Conservation (phyloP, 2,888 invertebrate genomes). For the Xanthostigma xanthostigma region DNA sequence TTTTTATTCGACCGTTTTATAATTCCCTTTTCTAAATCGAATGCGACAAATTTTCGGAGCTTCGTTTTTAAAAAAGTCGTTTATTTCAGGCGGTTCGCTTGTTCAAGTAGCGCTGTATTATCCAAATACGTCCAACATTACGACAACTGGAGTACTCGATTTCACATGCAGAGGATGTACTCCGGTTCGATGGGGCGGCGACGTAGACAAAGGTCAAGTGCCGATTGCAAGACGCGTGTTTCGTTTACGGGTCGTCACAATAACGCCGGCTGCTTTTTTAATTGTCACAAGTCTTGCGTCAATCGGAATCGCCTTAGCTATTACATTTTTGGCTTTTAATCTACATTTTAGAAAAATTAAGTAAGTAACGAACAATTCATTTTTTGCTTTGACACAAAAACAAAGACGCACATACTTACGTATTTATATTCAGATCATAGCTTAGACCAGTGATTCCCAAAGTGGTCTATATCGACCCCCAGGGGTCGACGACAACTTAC, state of each 20-base stretch:
- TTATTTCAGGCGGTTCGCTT: constrained; percentile 46
- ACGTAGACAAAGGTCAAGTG: constrained; percentile 37
- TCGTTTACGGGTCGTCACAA: constrained; percentile 58
- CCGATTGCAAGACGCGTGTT: constrained; percentile 67
- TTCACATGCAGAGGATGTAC: constrained; percentile 56
- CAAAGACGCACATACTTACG: background rate
- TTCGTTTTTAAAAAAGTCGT: constrained; percentile 1
- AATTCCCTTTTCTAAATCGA: no score
- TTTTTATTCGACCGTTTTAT: no score
- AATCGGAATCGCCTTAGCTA: constrained; percentile 57
- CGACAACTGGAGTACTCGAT: constrained; percentile 40
- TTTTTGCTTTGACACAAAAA: constrained; percentile 3
- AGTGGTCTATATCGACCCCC: no score
- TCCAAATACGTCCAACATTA: constrained; percentile 20
- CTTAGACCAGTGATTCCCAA: no score
- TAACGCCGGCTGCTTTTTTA: constrained; percentile 61
- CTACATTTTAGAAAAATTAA: constrained; percentile 68
- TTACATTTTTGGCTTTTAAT: constrained; percentile 68
- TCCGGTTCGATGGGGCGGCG: constrained; percentile 52
- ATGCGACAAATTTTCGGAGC: no score
- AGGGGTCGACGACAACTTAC: no score
- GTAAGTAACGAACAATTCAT: constrained; percentile 30
- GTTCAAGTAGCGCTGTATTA: constrained; percentile 59
- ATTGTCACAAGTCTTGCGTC: constrained; percentile 56
- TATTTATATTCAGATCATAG: no score